Evolutionary conservation across 2,797 vertebrate species (phyloP), one percentile per base, ranked within the genome.

Genomic region (Spinus pinus): DNA sequence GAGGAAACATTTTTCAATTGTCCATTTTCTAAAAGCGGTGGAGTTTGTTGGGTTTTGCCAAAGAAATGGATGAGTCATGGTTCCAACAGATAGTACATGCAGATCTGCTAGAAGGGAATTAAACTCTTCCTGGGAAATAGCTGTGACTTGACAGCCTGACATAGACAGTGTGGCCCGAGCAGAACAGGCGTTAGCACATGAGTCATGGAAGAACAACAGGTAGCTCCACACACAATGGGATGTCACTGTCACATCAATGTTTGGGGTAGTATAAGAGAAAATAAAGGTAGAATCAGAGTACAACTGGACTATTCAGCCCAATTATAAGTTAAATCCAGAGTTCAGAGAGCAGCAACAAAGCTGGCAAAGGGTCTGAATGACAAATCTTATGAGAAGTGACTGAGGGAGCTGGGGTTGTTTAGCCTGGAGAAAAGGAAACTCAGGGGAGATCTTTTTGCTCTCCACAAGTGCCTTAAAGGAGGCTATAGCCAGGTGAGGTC

Each of bases 41-140:
- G 53, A 77, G 17, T 69, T 64, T 46, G 41, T 3, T 2, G 2
- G 11, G 37, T 15, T 86, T 60, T 86, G 61, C 78, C 94, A 89
- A 67, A 77, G 22, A 91, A 67, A 83, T 15, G 65, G 18, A 44
- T 95, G 90, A 95, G 61, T 94, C 87, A 94, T 65, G 30, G 49
- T 77, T 31, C 69, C 50, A 72, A 31, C 3, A 93, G 88, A 88
- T 17, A 96, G 90, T 73, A 96, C 94, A 91, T 44, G 72, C 44
- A 95, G 95, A 96, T 87, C 94, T 91, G 73, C 92, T 42, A 72
- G 54, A 83, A 71, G 53, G 0, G 0, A 51, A 22, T 51, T n/a
- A 69, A 72, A 65, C 39, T 3, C 0, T 39, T 86, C 70, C 80
- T 64, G 61, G 81, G 60, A 94, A 95, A 94, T 25, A 41, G 57